A percentile compares a stretch with the other conserved stretches of the same genome.
phyloP scores from a whole-genome alignment of 64 coral and sea anemone species.

The Cladopsammia gracilis region DNA sequence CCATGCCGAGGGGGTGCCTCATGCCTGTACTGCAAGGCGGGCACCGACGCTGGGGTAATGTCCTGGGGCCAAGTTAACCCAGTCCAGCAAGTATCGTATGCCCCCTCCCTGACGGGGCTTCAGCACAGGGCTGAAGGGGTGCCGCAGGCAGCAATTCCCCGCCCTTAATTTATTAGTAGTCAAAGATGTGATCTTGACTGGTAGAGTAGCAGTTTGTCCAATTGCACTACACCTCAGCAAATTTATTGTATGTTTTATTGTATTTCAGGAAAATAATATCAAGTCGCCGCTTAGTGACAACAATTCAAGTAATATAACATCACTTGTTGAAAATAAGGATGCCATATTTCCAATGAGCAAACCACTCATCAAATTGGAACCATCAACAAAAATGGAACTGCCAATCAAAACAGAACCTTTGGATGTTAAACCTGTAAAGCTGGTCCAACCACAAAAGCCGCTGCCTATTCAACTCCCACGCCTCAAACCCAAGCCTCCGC shows the following conservation, averaged over 20 bases:
- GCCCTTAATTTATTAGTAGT: too few relatives aligned
- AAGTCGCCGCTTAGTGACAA: constrained; percentile 59
- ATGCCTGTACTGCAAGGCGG: too few relatives aligned
- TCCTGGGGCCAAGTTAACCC: too few relatives aligned
- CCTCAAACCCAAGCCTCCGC: constrained; percentile 71
- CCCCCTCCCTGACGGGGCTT: too few relatives aligned
- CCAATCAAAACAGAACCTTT: constrained; percentile 24
- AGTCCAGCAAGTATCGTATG: too few relatives aligned
- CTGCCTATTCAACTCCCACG: constrained; percentile 56
- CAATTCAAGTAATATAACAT: constrained; percentile 39
- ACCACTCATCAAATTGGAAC: constrained; percentile 51
- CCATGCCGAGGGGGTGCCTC: too few relatives aligned
- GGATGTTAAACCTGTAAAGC: constrained; percentile 33
- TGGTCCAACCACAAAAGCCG: constrained; percentile 1
- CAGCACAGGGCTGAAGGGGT: too few relatives aligned
- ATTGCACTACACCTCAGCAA: too few relatives aligned
- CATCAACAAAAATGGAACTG: constrained; percentile 22
- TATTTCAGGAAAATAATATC: constrained; percentile 34
- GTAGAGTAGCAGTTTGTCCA: too few relatives aligned
- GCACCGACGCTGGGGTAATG: too few relatives aligned
- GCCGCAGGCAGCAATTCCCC: too few relatives aligned
- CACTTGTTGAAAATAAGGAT: constrained; percentile 10
- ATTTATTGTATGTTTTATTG: neutral
- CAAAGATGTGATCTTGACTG: too few relatives aligned
- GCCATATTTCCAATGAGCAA: constrained; percentile 8